These are phyloP conservation scores for Bemisia tabaci DNA, from an alignment of 1,140 invertebrate species.

Conservation along the genomic window DNA sequence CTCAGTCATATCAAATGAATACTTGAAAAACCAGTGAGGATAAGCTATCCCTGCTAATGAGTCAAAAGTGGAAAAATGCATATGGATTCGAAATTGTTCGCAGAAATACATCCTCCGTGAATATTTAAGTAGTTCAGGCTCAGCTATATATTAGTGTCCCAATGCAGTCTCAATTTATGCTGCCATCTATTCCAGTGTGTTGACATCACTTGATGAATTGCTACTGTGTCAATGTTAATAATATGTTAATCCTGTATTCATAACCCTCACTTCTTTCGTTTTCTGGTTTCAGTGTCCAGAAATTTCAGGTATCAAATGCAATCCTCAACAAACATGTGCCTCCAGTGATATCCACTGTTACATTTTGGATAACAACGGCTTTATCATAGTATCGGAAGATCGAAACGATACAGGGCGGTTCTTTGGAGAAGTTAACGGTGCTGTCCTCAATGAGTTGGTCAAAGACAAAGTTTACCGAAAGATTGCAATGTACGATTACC, in stretches of 20 bases:
- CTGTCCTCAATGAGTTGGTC: slow-evolving; percentile 61
- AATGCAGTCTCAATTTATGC: no score
- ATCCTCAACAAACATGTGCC: slow-evolving; percentile 42
- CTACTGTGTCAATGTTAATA: no score
- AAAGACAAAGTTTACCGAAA: slow-evolving; percentile 61
- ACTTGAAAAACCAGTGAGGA: no score
- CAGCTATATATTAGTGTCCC: no score
- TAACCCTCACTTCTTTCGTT: not conserved
- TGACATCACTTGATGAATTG: no score
- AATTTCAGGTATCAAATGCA: slow-evolving; percentile 15
- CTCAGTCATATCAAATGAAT: no score
- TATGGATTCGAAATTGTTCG: no score
- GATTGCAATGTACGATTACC: slow-evolving; percentile 73
- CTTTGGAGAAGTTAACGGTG: slow-evolving; percentile 68
- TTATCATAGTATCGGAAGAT: slow-evolving; percentile 64
- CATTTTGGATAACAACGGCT: slow-evolving; percentile 81
- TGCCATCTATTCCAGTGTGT: no score
- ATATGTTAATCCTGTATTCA: not conserved
- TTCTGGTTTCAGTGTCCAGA: not conserved
- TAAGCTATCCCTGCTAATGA: no score
- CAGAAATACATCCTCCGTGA: no score
- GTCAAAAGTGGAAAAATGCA: no score
- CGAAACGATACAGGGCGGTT: slow-evolving; percentile 60
- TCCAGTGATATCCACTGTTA: slow-evolving; percentile 63
- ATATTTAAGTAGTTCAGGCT: no score